Conservation (phyloP, 1,140 invertebrate genomes). For the Reticulitermes speratus region DNA sequence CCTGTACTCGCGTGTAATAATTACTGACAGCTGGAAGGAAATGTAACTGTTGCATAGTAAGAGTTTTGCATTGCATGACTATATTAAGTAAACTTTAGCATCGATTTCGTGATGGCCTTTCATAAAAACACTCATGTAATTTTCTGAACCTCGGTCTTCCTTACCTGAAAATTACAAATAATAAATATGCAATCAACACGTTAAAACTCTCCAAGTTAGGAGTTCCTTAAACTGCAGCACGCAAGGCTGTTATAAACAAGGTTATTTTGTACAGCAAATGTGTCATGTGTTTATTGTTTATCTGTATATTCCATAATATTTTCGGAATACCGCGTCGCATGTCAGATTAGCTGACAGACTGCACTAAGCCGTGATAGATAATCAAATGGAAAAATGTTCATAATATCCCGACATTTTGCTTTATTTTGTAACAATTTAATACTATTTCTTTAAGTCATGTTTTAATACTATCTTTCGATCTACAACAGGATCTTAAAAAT, state of each 20-base stretch:
- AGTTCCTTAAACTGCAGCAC: background rate
- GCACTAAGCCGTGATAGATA: too few relatives aligned
- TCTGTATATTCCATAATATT: too few relatives aligned
- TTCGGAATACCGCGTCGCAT: too few relatives aligned
- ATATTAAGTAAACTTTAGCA: background rate
- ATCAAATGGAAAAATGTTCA: too few relatives aligned
- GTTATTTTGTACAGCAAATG: too few relatives aligned
- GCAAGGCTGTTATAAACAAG: background rate
- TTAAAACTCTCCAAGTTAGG: background rate
- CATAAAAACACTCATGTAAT: background rate
- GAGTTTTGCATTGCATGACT: background rate
- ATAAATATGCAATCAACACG: background rate
- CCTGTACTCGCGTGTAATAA: background rate
- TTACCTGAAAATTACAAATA: background rate
- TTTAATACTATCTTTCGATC: too few relatives aligned
- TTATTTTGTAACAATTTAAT: too few relatives aligned
- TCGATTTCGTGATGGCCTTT: background rate
- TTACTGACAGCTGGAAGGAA: background rate
- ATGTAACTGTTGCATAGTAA: background rate
- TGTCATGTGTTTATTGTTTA: too few relatives aligned
- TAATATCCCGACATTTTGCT: too few relatives aligned
- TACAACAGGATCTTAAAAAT: too few relatives aligned
- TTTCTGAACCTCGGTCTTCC: background rate
- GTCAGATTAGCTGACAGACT: too few relatives aligned
- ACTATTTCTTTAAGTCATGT: too few relatives aligned